Evolutionary conservation across 2,888 invertebrate species (phyloP).

Genomic region (Drosophila hawaiiensis): DNA sequence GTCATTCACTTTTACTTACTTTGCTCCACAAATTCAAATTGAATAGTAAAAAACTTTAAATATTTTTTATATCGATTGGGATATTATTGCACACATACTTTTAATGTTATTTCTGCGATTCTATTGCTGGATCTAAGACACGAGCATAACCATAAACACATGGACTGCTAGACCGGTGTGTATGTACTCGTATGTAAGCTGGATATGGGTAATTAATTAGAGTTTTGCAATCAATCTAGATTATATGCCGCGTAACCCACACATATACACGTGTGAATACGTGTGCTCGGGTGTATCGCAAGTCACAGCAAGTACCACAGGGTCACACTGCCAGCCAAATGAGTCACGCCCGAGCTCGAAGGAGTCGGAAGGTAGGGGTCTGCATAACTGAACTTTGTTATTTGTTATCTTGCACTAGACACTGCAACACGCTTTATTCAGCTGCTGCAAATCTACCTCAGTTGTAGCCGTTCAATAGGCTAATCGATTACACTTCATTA

Average conservation of each 20-base stretch:
- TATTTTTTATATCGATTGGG: background rate
- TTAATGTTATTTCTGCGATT: background rate
- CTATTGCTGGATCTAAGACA: background rate
- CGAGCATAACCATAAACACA: background rate
- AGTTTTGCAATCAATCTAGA: background rate
- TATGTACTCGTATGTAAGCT: background rate
- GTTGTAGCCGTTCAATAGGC: slow-evolving; percentile 15
- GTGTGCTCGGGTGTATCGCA: background rate
- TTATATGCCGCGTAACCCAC: background rate
- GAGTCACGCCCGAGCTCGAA: background rate
- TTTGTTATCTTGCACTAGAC: background rate
- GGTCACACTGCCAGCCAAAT: background rate
- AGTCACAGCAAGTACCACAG: background rate
- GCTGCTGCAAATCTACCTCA: background rate
- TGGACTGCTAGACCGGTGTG: background rate
- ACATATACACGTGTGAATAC: background rate
- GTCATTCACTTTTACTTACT: background rate
- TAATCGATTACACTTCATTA: slow-evolving; percentile 37
- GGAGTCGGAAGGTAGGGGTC: too few species aligned
- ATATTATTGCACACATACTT: background rate
- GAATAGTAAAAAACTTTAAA: background rate
- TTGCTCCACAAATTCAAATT: background rate
- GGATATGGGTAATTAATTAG: background rate
- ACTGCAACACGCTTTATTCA: background rate
- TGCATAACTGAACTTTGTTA: background rate